These are phyloP conservation scores for Nephrotoma guestfalica DNA, from an alignment of 2,888 invertebrate species.

Conservation along the genomic window DNA sequence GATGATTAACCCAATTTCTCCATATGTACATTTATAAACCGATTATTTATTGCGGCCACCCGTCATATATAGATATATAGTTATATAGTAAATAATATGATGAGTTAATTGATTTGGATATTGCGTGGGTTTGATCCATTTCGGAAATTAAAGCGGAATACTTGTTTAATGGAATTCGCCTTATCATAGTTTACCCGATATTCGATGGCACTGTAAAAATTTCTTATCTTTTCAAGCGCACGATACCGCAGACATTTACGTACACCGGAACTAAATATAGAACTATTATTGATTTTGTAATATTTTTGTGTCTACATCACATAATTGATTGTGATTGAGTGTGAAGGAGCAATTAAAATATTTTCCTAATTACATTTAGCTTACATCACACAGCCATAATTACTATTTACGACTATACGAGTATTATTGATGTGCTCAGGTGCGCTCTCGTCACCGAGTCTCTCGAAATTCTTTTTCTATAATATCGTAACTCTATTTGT, in stretches of 20 bases:
- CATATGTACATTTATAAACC: background rate
- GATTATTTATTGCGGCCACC: background rate
- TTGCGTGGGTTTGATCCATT: background rate
- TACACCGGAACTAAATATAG: background rate
- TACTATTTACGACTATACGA: no score
- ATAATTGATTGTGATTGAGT: background rate
- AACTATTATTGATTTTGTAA: background rate
- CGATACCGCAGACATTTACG: background rate
- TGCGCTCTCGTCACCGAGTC: background rate
- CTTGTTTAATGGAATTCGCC: background rate
- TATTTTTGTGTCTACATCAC: background rate
- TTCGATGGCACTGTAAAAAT: background rate
- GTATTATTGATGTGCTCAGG: background rate
- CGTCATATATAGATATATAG: background rate
- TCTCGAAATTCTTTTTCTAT: background rate
- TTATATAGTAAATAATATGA: no score
- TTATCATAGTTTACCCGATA: background rate
- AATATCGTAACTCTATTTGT: background rate
- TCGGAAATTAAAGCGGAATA: background rate
- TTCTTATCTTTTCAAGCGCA: background rate
- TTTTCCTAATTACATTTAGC: background rate
- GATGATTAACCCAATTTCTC: background rate
- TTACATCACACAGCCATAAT: background rate
- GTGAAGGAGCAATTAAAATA: background rate
- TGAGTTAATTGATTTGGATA: background rate